A percentile compares a stretch with the other conserved stretches of the same genome.
Conservation (phyloP, 2,888 invertebrate species). For the Pilophorus perplexus region DNA sequence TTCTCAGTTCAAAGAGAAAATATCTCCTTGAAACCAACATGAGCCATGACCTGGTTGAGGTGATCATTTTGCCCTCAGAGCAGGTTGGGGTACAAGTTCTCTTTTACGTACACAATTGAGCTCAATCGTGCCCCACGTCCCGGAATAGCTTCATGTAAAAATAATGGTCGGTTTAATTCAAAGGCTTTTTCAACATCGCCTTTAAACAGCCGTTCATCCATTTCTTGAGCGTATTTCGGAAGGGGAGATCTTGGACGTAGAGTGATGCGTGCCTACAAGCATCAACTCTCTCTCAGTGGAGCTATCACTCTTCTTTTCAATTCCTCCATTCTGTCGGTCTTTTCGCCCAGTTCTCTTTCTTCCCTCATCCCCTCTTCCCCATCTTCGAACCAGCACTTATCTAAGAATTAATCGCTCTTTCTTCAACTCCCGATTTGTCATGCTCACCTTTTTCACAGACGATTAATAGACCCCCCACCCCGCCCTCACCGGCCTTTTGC, state of each 20-base stretch:
- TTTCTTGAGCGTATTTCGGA: constrained; percentile 7
- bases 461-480: constrained; percentile 13
- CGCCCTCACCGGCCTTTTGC: background rate
- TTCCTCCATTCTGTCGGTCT: constrained; percentile 23
- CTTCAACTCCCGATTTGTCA: constrained; percentile 32
- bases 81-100: too few relatives aligned
- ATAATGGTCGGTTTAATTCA: too few relatives aligned
- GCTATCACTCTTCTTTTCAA: constrained; percentile 33
- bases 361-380: background rate
- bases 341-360: too few relatives aligned
- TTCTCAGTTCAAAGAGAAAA: too few relatives aligned
- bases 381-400: constrained; percentile 9
- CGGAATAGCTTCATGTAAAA: too few relatives aligned
- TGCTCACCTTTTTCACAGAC: constrained; percentile 32
- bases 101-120: too few relatives aligned
- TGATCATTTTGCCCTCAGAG: too few relatives aligned
- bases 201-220: constrained; percentile 9
- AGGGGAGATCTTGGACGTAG: constrained; percentile 8
- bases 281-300: constrained; percentile 16
- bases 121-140: too few relatives aligned
- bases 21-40: too few relatives aligned
- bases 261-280: constrained; percentile 20
- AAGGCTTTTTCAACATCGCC: background rate
- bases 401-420: constrained; percentile 32
- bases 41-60: too few relatives aligned